Evolutionary conservation across 2,797 vertebrate genomes (phyloP).

Genomic region (Poeciliopsis presidionis): DNA sequence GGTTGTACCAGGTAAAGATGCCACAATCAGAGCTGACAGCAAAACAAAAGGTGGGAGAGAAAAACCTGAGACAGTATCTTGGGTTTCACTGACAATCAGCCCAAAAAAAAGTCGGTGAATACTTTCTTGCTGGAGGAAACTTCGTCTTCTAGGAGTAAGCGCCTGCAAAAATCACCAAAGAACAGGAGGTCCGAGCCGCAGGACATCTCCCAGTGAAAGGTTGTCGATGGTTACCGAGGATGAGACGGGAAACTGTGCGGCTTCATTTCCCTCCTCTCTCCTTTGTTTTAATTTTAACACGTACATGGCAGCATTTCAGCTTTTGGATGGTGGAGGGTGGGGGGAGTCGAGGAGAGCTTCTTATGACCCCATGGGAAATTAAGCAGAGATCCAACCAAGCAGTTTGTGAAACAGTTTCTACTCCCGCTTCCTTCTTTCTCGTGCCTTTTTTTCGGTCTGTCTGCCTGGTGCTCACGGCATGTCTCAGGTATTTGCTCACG

Average conservation of each 20-base stretch:
- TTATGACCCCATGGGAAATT: slow-evolving; percentile 76
- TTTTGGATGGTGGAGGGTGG: slow-evolving; percentile 53
- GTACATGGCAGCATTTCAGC: slow-evolving; percentile 50
- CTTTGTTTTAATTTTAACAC: slow-evolving; percentile 53
- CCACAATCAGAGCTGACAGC: slow-evolving; percentile 49
- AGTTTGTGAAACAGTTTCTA: slow-evolving; percentile 66
- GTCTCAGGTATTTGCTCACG: slow-evolving; percentile 18
- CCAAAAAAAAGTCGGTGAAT: slow-evolving; percentile 34
- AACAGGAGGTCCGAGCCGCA: slow-evolving; percentile 8
- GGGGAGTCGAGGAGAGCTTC: slow-evolving; percentile 41
- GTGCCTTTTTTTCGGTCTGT: not conserved
- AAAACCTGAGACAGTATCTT: slow-evolving; percentile 55
- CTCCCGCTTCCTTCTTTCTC: slow-evolving; percentile 1
- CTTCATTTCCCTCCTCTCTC: slow-evolving; percentile 7
- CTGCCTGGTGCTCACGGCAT: slow-evolving; percentile 13
- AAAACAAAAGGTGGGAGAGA: slow-evolving; percentile 25
- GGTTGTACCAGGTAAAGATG: slow-evolving; percentile 9
- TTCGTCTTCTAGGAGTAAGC: slow-evolving; percentile 23
- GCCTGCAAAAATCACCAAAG: slow-evolving; percentile 16
- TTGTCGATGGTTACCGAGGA: slow-evolving; percentile 6
- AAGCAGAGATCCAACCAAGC: slow-evolving; percentile 66
- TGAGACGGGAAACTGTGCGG: slow-evolving; percentile 23
- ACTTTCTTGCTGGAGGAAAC: slow-evolving; percentile 46
- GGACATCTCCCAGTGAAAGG: not conserved
- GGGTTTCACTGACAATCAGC: slow-evolving; percentile 45